phyloP scores from a whole-genome alignment of 2,888 invertebrate species.

The Tipula helvola region DNA sequence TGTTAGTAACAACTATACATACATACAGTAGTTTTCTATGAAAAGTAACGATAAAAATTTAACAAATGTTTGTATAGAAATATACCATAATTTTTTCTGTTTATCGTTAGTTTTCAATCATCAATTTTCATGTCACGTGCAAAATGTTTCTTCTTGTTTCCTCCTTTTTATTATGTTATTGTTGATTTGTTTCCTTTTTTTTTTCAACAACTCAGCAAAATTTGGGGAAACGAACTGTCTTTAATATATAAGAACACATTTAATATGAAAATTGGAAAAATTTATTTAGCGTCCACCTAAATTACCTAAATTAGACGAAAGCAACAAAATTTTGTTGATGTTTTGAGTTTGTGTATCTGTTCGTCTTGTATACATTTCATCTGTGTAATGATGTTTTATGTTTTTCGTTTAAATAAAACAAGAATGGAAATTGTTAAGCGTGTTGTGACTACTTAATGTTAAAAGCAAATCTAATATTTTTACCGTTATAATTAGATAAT shows the following conservation, averaged over 20 bases:
- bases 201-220: neutral
- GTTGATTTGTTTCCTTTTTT: neutral
- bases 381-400: neutral
- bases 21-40: neutral
- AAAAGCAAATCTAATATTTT: neutral
- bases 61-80: neutral
- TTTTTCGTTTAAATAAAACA: neutral
- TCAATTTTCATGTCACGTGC: conserved; percentile 6
- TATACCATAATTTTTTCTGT: neutral
- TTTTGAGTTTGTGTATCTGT: neutral
- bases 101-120: neutral
- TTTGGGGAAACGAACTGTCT: neutral
- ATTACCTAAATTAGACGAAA: neutral
- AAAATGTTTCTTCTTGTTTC: neutral
- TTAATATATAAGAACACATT: neutral
- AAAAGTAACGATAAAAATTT: neutral
- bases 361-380: neutral
- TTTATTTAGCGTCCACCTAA: neutral
- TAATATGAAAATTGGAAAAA: neutral
- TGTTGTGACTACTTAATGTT: neutral
- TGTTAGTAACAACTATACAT: neutral
- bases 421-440: neutral
- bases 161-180: neutral
- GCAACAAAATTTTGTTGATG: neutral
- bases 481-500: neutral